Evolutionary conservation across 2,888 invertebrate species (phyloP).

Genomic region (Lasioglossum marginatum): DNA sequence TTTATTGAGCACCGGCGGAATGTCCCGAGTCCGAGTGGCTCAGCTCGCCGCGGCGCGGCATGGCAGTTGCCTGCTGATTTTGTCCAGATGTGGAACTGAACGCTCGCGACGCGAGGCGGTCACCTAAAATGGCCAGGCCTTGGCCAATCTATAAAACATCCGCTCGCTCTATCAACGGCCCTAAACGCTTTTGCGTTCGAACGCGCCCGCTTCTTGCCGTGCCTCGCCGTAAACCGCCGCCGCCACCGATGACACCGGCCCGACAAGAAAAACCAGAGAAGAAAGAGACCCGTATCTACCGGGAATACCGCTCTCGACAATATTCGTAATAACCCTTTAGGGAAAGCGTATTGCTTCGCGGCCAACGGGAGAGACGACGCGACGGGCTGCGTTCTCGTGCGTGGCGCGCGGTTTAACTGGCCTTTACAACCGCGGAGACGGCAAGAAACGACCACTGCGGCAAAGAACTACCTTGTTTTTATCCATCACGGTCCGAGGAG

Average conservation of each 20-base stretch:
- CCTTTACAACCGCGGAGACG: conserved; percentile 35
- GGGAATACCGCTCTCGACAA: conserved; percentile 51
- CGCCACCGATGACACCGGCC: conserved; percentile 53
- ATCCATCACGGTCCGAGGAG: conserved; percentile 33
- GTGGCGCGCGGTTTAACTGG: conserved; percentile 46
- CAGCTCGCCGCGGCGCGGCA: conserved; percentile 24
- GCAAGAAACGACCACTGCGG: conserved; percentile 47
- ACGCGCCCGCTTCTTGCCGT: conserved; percentile 61
- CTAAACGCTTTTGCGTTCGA: conserved; percentile 68
- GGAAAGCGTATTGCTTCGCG: conserved; percentile 40
- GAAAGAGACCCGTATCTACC: conserved; percentile 44
- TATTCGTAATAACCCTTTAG: conserved; percentile 66
- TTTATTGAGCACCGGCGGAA: conserved; percentile 77
- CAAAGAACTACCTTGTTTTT: conserved; percentile 51
- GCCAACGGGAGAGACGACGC: not conserved
- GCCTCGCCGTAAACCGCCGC: conserved; percentile 50
- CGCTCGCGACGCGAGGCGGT: conserved; percentile 52
- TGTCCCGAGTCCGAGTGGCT: conserved; percentile 56
- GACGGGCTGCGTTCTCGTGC: conserved; percentile 29
- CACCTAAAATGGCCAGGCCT: conserved; percentile 74
- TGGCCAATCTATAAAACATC: conserved; percentile 78
- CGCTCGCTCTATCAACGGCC: conserved; percentile 65
- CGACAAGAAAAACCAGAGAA: conserved; percentile 33
- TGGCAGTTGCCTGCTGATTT: conserved; percentile 70
- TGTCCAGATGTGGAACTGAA: conserved; percentile 70